Base-by-base conservation (phyloP, 2,888 invertebrate species). In the Mythimna pallens region DNA sequence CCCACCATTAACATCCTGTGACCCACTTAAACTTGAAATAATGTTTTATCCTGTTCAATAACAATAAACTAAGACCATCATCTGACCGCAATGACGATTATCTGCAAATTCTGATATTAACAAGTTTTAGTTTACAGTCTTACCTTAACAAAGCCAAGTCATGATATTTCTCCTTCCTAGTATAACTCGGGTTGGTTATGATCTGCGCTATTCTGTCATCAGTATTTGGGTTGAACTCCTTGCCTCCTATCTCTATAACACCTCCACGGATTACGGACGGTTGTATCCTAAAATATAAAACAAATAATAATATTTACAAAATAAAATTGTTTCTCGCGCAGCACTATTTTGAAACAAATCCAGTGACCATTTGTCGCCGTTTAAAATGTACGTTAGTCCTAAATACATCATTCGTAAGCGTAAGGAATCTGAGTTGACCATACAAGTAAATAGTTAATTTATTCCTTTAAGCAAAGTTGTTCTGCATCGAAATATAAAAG, bases 81-180 rank as follows among this genome's bases (percentile, higher is more conserved):
- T 25, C 25, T 30, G 63, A 30, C 40, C 34, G 22, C 22, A 67
- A 65, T 22, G 65, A 47, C 17, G 65, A 65, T 47, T 12, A 43
- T 65, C 8, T 25, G 25, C 1, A n/a, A 64, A 64, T 67, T 34
- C 30, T 17, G 40, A 62, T 43, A 17, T 67, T n/a, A 7, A 43
- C 14, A 67, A 17, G 17, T 36, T 36, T 30, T 25, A 10, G 17
- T 25, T 67, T 40, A n/a, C 52, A 8, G 25, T 30, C 62, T 84
- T 89, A 96, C 96, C 92, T 95, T n/a, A 96, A 61, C 12, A 96
- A 85, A 1, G 94, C 93, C 40, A 96, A 75, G 80, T 96, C 96
- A 82, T 96, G 90, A 75, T 96, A 96, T 80, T 96, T 95, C 71
- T 90, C 89, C 14, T 86, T 87, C 54, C 92, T 90, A 20, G 86